Conservation (phyloP, 2,888 invertebrate species). For the Neoitamus cyanurus region DNA sequence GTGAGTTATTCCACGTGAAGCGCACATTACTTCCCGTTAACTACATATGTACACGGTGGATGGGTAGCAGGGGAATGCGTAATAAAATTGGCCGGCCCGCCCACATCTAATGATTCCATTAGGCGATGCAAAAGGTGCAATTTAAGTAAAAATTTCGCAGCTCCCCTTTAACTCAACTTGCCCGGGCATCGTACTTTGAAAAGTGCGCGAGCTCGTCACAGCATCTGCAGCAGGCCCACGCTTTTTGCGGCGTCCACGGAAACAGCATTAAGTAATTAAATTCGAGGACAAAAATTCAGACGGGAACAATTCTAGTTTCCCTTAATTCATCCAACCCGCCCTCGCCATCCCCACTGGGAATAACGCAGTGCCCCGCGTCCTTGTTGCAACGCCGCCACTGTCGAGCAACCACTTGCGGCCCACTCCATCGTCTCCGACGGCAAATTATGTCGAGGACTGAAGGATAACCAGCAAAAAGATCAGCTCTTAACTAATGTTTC, state of each 20-base stretch:
- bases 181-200: background rate
- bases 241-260: background rate
- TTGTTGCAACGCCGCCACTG: background rate
- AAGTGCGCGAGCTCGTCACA: background rate
- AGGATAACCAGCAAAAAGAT: conserved; percentile 20
- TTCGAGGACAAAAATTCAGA: conserved; percentile 24
- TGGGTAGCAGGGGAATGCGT: background rate
- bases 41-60: background rate
- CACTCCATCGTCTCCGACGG: background rate
- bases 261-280: conserved; percentile 45
- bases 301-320: background rate
- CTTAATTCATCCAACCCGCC: background rate
- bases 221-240: background rate
- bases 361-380: background rate
- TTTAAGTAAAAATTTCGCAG: background rate
- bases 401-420: background rate
- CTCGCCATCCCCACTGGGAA: background rate
- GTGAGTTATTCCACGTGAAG: conserved; percentile 9
- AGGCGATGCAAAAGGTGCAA: conserved; percentile 4
- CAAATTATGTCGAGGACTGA: conserved; percentile 21
- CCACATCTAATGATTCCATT: background rate
- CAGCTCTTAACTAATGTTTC: conserved; percentile 27
- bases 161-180: background rate
- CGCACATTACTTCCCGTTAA: conserved; percentile 14
- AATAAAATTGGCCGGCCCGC: background rate